Base-by-base conservation (phyloP, 2,888 invertebrate genomes). In the Lepetodrilus schrolli region DNA sequence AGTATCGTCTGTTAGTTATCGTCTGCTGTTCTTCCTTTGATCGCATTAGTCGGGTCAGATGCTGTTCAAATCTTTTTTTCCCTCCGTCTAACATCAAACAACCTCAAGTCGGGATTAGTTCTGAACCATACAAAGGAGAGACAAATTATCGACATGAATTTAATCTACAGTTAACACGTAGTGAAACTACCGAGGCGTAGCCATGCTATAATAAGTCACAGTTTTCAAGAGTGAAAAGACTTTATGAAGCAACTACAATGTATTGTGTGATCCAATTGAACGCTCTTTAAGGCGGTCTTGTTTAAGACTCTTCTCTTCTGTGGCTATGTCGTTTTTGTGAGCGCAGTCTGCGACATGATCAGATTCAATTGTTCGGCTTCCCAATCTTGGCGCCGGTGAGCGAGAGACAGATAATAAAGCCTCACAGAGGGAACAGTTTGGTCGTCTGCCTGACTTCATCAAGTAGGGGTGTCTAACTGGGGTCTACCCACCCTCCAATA, bases 61-160 rank as follows among this genome's bases (percentile, higher is more conserved):
- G 30, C n/a, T 30, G 30, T 17, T 58, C 58, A 58, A 34, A 30
- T 23, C 34, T 13, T 26, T 17, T 34, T 30, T 30, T 58, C 26
- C 48, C 48, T 48, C 48, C 17, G 34, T 26, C 58, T 4, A 58
- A 30, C 58, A 58, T 58, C 58, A 34, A 34, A 10, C 58, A 58
- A 17, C 17, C 23, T 58, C 30, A 17, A 26, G 17, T 17, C 43
- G 17, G n/a, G 58, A 30, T 17, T 58, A 30, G 34, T 17, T 34
- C 26, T 17, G 26, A 23, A 5, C 26, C 13, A 34, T 17, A 58
- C 58, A 58, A 34, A 58, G 17, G 58, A 58, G 30, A n/a, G 58
- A 58, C 58, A 58, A 58, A 58, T 58, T 58, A 58, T 58, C 58
- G 58, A 58, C 58, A 58, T 58, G 30, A 58, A 58, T 30, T 58